Percentiles rank a stretch among this genome's conserved stretches.
Evolutionary conservation across 23 tunicate species (phyloP).

Genomic region (Corella eumyota): DNA sequence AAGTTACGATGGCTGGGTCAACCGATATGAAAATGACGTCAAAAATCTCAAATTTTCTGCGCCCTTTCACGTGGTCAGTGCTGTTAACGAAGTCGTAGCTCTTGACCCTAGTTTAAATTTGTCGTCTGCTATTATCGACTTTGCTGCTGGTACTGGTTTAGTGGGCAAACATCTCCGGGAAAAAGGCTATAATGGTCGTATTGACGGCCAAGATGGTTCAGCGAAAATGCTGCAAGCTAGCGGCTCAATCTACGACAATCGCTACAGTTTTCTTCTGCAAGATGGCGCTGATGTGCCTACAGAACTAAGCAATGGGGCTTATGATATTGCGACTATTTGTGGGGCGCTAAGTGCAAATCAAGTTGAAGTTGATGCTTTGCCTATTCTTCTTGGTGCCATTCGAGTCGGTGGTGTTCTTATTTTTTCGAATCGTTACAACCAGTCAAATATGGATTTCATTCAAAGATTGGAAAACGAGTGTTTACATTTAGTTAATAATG

Average conservation of each 20-base stretch:
- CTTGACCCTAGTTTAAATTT: background rate
- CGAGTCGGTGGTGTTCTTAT: conserved; percentile 12
- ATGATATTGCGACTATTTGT: conserved; percentile 16
- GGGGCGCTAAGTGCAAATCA: conserved; percentile 18
- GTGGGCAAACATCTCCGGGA: conserved; percentile 20
- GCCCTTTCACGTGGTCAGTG: conserved; percentile 3
- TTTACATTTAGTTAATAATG: background rate
- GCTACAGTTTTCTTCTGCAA: conserved; percentile 4
- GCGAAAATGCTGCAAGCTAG: conserved; percentile 8
- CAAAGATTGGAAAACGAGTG: conserved; percentile 10
- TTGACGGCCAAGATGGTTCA: conserved; percentile 29
- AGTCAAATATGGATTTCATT: conserved; percentile 10
- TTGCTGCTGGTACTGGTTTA: conserved; percentile 32
- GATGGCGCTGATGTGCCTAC: conserved; percentile 1
- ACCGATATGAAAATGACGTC: conserved; percentile 9
- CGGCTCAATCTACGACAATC: background rate
- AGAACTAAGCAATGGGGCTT: background rate
- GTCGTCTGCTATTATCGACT: conserved; percentile 6
- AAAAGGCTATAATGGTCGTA: conserved; percentile 2
- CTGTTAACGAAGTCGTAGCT: background rate
- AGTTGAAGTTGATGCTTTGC: conserved; percentile 15
- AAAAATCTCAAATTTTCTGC: background rate
- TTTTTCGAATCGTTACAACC: conserved; percentile 15
- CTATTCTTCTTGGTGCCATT: conserved; percentile 1
- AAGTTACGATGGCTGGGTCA: conserved; percentile 6